These are phyloP conservation scores for Elanus axillaris DNA, from an alignment of 2,113 vertebrate genomes.

Conservation along the genomic window DNA sequence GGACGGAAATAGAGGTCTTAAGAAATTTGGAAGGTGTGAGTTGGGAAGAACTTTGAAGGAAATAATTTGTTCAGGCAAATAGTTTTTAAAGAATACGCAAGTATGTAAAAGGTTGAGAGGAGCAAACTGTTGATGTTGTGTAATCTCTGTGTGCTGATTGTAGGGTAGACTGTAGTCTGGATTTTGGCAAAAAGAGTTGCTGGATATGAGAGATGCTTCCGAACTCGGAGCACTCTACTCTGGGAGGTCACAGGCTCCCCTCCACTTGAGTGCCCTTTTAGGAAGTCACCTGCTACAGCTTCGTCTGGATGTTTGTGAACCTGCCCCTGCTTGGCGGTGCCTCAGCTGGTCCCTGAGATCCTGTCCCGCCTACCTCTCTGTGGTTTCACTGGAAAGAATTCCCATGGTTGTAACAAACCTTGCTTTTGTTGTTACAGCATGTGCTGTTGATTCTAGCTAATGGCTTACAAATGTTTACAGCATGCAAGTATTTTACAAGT, in stretches of 20 bases:
- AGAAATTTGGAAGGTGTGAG: background rate
- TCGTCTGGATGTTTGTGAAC: background rate
- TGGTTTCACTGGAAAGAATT: background rate
- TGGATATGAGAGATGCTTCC: background rate
- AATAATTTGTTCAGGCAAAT: background rate
- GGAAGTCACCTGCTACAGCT: background rate
- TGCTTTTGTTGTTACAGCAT: background rate
- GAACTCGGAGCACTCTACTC: fast-evolving
- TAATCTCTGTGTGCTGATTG: background rate
- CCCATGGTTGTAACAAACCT: background rate
- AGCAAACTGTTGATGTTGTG: fast-evolving
- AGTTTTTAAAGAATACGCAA: background rate
- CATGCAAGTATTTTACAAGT: background rate
- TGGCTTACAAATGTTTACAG: conserved; percentile 25
- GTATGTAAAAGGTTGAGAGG: background rate
- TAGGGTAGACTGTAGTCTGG: background rate
- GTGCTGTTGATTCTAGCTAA: background rate
- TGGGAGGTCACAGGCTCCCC: background rate
- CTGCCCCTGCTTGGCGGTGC: background rate
- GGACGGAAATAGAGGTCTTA: background rate
- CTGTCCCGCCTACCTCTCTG: background rate
- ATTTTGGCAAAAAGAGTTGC: background rate
- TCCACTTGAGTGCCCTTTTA: background rate
- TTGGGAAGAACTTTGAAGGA: background rate
- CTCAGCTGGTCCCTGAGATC: background rate